Conservation (phyloP, 2,888 invertebrate species). For the Lapara coniferarum region DNA sequence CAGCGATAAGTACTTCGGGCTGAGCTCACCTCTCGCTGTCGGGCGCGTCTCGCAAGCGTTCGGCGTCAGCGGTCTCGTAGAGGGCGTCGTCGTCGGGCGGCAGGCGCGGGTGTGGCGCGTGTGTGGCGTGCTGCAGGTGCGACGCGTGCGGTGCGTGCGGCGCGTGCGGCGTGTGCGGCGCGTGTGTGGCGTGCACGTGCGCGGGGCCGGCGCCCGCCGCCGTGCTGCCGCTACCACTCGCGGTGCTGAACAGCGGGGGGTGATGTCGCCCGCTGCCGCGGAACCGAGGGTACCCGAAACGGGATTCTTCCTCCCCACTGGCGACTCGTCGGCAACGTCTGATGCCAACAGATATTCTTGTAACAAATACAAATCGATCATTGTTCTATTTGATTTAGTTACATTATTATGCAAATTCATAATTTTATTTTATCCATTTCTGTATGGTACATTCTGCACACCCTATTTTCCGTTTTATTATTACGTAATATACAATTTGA, state of each 20-base stretch:
- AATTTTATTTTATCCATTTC: background rate
- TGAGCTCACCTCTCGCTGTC: conserved; percentile 93
- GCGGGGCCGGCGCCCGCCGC: conserved; percentile 68
- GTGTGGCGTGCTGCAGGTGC: conserved; percentile 70
- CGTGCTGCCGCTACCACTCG: conserved; percentile 67
- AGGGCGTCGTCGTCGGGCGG: conserved; percentile 91
- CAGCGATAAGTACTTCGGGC: background rate
- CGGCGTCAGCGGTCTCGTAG: conserved; percentile 92
- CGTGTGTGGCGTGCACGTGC: conserved; percentile 61
- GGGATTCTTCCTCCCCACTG: conserved; percentile 85
- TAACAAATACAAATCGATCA: background rate
- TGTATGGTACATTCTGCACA: too few relatives aligned
- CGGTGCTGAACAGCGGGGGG: conserved; percentile 64
- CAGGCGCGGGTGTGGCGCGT: conserved; percentile 69
- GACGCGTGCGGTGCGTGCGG: conserved; percentile 57
- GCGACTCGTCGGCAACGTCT: conserved; percentile 80
- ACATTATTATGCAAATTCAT: background rate
- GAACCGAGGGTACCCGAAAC: conserved; percentile 89
- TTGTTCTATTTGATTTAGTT: background rate
- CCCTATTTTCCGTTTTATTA: too few relatives aligned
- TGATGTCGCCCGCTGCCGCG: conserved; percentile 71
- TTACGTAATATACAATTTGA: background rate
- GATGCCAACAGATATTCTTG: background rate
- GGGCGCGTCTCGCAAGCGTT: conserved; percentile 89
- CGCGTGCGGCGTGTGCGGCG: conserved; percentile 71